A percentile compares a stretch with the other conserved stretches of the same genome.
Conservation (phyloP, 2,888 invertebrate genomes). For the Shargacucullia verbasci region DNA sequence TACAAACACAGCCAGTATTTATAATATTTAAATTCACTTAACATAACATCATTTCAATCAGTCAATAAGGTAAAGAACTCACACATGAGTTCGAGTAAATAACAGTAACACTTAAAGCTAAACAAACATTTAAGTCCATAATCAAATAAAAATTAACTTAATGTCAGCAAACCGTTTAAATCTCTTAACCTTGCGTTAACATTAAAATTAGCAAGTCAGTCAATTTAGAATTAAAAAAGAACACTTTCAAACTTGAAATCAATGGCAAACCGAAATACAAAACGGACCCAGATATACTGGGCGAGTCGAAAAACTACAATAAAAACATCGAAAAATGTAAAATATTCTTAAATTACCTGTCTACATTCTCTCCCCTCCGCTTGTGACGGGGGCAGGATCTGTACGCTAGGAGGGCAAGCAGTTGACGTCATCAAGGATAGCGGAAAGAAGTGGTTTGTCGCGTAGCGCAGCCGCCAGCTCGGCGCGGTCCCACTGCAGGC, state of each 20-base stretch:
- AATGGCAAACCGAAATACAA: constrained; percentile 12
- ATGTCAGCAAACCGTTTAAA: neutral
- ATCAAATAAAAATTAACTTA: neutral
- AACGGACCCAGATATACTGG: constrained; percentile 10
- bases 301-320: constrained; percentile 14
- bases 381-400: no score
- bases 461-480: constrained; percentile 93
- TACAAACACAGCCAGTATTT: constrained; percentile 33
- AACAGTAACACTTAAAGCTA: constrained; percentile 26
- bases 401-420: constrained; percentile 78
- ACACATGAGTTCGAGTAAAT: constrained; percentile 7
- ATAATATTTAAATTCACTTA: constrained; percentile 6
- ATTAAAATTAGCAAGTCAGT: constrained; percentile 23
- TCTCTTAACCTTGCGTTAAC: constrained; percentile 21
- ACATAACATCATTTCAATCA: constrained; percentile 10
- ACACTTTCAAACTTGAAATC: constrained; percentile 8
- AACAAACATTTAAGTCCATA: constrained; percentile 9
- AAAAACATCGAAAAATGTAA: constrained; percentile 5
- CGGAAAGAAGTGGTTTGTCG: constrained; percentile 94
- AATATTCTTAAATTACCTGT: neutral
- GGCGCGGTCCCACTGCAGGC: constrained; percentile 95
- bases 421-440: constrained; percentile 92
- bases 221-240: constrained; percentile 17
- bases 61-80: constrained; percentile 6
- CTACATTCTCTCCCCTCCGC: no score